A percentile compares a stretch with the other conserved stretches of the same genome.
These are phyloP conservation scores for Uloborus diversus DNA, from an alignment of 1,140 invertebrate species.

Conservation along the genomic window DNA sequence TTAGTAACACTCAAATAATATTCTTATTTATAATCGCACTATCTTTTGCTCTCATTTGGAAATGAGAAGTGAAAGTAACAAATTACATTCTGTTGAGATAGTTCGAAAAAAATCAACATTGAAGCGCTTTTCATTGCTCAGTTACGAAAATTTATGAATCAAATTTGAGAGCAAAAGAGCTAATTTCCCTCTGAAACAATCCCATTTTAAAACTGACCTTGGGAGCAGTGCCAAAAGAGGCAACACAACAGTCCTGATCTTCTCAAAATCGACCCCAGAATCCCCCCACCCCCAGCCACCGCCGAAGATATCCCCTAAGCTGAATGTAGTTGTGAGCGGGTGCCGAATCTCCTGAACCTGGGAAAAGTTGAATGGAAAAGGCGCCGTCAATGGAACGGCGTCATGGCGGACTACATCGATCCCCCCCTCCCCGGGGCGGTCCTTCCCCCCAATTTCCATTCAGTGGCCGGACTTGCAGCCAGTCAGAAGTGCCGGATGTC, in stretches of 20 bases:
- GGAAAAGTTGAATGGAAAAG: constrained; percentile 37
- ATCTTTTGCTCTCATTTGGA: too few relatives aligned
- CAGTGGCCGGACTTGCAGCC: constrained; percentile 21
- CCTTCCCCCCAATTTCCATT: constrained; percentile 3
- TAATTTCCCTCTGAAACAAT: too few relatives aligned
- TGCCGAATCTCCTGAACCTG: constrained; percentile 16
- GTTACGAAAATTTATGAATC: too few relatives aligned
- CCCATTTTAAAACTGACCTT: too few relatives aligned
- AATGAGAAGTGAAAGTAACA: too few relatives aligned
- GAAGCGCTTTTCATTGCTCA: too few relatives aligned
- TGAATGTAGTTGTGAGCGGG: constrained; percentile 14
- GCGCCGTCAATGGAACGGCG: constrained; percentile 38
- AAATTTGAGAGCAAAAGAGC: too few relatives aligned
- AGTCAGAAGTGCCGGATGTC: not conserved
- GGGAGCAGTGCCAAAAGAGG: not conserved
- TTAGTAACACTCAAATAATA: too few relatives aligned
- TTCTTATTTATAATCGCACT: too few relatives aligned
- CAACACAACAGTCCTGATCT: not conserved
- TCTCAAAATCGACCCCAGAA: not conserved
- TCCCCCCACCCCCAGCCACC: not conserved
- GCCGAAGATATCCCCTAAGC: not conserved
- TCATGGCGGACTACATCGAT: constrained; percentile 38
- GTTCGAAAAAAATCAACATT: too few relatives aligned
- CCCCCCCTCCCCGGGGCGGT: not conserved
- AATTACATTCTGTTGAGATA: too few relatives aligned